A percentile compares a stretch with the other conserved stretches of the same genome.
phyloP scores from a whole-genome alignment of 1,140 invertebrate genomes.

The Halesus radiatus region DNA sequence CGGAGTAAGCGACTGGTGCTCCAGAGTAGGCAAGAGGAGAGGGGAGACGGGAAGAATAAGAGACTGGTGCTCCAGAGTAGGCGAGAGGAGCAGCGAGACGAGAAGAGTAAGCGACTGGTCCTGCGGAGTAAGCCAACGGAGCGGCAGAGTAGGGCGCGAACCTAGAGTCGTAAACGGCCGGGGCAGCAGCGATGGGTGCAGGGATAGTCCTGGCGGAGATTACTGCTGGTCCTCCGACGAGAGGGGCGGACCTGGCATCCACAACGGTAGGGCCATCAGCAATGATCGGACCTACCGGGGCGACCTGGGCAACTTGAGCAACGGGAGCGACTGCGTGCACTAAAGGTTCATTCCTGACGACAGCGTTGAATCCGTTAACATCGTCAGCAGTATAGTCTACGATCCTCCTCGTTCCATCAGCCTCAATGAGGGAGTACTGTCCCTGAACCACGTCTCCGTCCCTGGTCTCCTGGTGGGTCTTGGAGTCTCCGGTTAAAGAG shows the following conservation, averaged over 20 bases:
- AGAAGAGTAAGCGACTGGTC: constrained; percentile 43
- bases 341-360: constrained; percentile 63
- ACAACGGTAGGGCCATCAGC: constrained; percentile 41
- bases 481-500: constrained; percentile 73
- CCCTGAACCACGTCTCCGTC: constrained; percentile 65
- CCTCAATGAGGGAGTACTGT: constrained; percentile 67
- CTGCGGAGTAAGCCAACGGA: constrained; percentile 44
- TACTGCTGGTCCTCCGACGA: constrained; percentile 25
- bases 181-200: constrained; percentile 3
- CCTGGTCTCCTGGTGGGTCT: constrained; percentile 63
- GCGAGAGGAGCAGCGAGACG: constrained; percentile 36
- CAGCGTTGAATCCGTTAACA: constrained; percentile 68
- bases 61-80: constrained; percentile 44
- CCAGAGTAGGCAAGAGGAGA: constrained; percentile 35
- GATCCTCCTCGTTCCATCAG: constrained; percentile 63
- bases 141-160: constrained; percentile 28
- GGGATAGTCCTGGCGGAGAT: constrained; percentile 23
- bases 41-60: constrained; percentile 38
- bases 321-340: constrained; percentile 60
- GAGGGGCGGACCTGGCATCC: constrained; percentile 55
- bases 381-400: constrained; percentile 67
- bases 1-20: constrained; percentile 45
- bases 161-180: not conserved
- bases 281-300: constrained; percentile 43
- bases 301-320: constrained; percentile 71